phyloP scores from a whole-genome alignment of 2,113 vertebrate genomes.

The Cacatua alba region DNA sequence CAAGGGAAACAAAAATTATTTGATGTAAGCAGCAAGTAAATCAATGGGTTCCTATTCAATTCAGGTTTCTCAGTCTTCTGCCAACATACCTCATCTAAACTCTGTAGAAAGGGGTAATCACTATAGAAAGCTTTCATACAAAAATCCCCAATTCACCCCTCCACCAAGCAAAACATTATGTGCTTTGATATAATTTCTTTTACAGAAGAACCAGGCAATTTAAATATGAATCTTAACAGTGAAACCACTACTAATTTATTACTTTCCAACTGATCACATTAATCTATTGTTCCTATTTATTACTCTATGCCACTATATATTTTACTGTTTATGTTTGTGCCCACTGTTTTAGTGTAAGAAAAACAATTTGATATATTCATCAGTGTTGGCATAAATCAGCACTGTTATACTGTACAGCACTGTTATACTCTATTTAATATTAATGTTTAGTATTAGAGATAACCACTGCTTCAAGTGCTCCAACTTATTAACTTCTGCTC shows the following conservation, averaged over 20 bases:
- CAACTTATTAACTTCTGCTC: background rate
- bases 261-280: background rate
- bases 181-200: background rate
- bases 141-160: background rate
- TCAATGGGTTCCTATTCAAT: background rate
- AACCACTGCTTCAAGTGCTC: background rate
- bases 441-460: background rate
- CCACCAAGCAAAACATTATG: background rate
- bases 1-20: background rate
- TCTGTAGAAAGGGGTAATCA: background rate
- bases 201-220: background rate
- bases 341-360: background rate
- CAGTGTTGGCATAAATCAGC: background rate
- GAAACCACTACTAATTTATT: background rate
- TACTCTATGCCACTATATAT: background rate
- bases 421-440: background rate
- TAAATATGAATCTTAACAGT: background rate
- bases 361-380: background rate
- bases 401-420: background rate
- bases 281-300: background rate
- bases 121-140: background rate
- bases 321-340: background rate
- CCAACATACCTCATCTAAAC: background rate
- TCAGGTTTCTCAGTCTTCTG: background rate
- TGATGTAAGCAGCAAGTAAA: background rate